phyloP scores from a whole-genome alignment of 2,888 invertebrate genomes.

The Cryptocephalus primarius region DNA sequence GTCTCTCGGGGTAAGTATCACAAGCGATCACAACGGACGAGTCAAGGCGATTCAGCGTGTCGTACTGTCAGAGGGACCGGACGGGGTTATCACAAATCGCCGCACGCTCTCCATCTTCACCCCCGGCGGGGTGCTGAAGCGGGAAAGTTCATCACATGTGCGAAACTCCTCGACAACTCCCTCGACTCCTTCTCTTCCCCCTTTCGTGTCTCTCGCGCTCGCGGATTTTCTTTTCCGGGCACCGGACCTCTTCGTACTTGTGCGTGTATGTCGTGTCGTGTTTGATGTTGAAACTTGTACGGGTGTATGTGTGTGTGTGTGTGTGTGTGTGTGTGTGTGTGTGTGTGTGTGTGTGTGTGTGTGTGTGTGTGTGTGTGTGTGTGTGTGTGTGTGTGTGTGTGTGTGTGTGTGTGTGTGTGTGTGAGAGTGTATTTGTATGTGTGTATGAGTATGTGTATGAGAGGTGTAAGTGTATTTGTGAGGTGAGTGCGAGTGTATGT shows the following conservation, averaged over 20 bases:
- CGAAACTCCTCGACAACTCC: neutral
- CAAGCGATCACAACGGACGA: too few species aligned
- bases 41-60: too few species aligned
- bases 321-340: too few species aligned
- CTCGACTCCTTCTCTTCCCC: neutral
- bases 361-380: neutral
- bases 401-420: slow-evolving; percentile 16
- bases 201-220: neutral
- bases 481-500: slow-evolving; percentile 2
- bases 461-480: slow-evolving; percentile 6
- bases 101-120: too few species aligned
- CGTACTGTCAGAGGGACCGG: too few species aligned
- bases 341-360: neutral
- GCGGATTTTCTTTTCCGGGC: neutral
- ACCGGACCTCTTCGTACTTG: neutral
- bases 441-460: slow-evolving; percentile 10
- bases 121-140: too few species aligned
- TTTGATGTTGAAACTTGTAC: neutral
- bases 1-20: too few species aligned
- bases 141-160: neutral
- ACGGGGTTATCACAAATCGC: too few species aligned
- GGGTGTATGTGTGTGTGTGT: neutral
- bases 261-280: neutral
- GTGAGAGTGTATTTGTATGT: slow-evolving; percentile 6
- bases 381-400: neutral